Conservation (phyloP, 2,888 invertebrate species). For the Limenitis camilla region DNA sequence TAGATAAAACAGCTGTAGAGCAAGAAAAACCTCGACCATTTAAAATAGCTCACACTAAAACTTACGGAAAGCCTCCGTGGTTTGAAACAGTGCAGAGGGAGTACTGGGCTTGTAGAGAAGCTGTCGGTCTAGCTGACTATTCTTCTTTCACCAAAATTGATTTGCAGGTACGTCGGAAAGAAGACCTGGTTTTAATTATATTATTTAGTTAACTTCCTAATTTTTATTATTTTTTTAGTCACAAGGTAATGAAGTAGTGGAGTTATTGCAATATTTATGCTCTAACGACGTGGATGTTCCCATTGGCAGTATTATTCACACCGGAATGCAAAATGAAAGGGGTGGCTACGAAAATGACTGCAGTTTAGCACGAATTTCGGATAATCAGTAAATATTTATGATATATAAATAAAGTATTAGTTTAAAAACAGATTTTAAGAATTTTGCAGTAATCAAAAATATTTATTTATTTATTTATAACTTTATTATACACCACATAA, state of each 20-base stretch:
- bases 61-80: conserved; percentile 95
- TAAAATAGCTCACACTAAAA: conserved; percentile 84
- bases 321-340: conserved; percentile 95
- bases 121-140: conserved; percentile 95
- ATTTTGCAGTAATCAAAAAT: no score
- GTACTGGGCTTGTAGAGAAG: conserved; percentile 94
- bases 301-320: conserved; percentile 94
- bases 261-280: conserved; percentile 92
- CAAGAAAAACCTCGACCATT: conserved; percentile 54
- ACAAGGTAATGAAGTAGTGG: conserved; percentile 89
- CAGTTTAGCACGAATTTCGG: conserved; percentile 89
- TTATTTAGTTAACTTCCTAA: conserved; percentile 1
- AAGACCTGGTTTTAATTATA: not conserved
- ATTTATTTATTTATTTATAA: no score
- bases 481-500: no score
- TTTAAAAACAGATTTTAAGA: no score
- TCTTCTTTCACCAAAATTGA: conserved; percentile 98
- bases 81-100: conserved; percentile 90
- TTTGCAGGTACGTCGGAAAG: conserved; percentile 79
- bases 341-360: conserved; percentile 99
- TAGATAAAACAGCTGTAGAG: conserved; percentile 53
- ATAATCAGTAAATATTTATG: conserved; percentile 91
- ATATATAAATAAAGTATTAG: no score
- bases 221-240: conserved; percentile 69
- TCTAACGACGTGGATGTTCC: conserved; percentile 97